Percentiles rank a stretch among this genome's conserved stretches.
Evolutionary conservation across 2,113 vertebrate species (phyloP).

Genomic region (Centropus unirufus): DNA sequence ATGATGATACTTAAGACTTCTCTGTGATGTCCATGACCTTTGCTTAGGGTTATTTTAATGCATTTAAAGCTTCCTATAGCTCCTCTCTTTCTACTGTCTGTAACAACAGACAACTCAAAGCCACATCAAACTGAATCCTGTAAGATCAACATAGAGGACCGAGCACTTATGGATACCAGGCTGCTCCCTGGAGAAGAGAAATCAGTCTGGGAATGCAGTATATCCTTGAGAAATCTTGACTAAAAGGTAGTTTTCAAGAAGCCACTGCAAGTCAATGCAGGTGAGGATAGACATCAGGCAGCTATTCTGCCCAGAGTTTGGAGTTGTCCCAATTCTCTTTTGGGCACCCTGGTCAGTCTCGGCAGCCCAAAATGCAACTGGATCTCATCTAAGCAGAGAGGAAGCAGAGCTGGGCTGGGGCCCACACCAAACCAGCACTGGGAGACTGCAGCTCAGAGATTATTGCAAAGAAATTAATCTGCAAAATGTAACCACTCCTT

Average conservation of each 20-base stretch:
- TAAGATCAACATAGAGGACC: neutral
- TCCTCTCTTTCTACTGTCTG: neutral
- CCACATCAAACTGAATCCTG: neutral
- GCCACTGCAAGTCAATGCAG: neutral
- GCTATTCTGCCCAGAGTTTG: neutral
- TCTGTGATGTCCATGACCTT: neutral
- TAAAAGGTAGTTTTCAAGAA: neutral
- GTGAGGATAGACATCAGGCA: neutral
- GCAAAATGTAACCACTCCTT: neutral
- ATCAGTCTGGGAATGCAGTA: neutral
- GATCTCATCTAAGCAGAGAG: neutral
- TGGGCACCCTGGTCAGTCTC: neutral
- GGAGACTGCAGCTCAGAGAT: neutral
- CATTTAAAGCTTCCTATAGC: neutral
- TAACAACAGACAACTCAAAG: neutral
- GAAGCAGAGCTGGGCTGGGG: neutral
- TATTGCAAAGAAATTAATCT: neutral
- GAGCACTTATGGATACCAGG: rapidly evolving
- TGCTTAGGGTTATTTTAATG: neutral
- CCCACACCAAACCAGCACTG: neutral
- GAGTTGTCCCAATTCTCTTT: neutral
- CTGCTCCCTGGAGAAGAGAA: neutral
- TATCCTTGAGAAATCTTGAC: neutral
- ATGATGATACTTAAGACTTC: neutral
- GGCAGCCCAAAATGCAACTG: neutral